Conservation (phyloP, 2,113 vertebrate species). For the Oreochromis niloticus region DNA sequence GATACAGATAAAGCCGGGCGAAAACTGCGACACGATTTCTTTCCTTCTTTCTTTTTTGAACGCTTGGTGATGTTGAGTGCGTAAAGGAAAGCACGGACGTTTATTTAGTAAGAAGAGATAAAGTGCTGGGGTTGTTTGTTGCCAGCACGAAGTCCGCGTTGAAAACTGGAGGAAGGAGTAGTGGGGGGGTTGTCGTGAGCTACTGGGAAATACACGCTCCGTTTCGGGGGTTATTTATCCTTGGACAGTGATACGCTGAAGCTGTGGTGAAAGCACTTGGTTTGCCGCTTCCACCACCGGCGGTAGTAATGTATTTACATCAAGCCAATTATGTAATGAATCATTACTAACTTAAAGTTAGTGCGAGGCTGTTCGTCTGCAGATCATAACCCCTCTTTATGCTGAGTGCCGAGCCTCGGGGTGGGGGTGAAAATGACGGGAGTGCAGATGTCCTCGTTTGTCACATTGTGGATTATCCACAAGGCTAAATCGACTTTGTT, state of each 20-base stretch:
- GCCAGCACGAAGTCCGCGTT: not conserved
- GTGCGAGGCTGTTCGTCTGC: not conserved
- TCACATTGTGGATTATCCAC: slow-evolving; percentile 47
- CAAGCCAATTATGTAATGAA: not conserved
- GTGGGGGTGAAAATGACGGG: not conserved
- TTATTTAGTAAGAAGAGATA: not conserved
- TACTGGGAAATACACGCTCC: not conserved
- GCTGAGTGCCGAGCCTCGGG: not conserved
- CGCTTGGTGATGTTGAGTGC: not conserved
- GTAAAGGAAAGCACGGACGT: not conserved
- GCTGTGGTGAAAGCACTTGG: not conserved
- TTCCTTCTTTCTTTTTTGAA: not conserved
- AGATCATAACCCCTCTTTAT: not conserved
- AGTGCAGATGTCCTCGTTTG: slow-evolving; percentile 39
- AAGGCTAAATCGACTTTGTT: slow-evolving; percentile 32
- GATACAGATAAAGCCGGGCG: not conserved
- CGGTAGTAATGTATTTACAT: not conserved
- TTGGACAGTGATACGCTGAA: not conserved
- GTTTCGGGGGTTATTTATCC: not conserved
- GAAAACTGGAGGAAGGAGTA: not conserved
- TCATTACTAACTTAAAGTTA: not conserved
- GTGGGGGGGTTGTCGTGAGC: not conserved
- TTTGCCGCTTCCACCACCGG: not conserved
- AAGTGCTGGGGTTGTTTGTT: not conserved
- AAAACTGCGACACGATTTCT: slow-evolving; percentile 1